Conservation (phyloP, 2,888 invertebrate species). For the Microplitis manilae region DNA sequence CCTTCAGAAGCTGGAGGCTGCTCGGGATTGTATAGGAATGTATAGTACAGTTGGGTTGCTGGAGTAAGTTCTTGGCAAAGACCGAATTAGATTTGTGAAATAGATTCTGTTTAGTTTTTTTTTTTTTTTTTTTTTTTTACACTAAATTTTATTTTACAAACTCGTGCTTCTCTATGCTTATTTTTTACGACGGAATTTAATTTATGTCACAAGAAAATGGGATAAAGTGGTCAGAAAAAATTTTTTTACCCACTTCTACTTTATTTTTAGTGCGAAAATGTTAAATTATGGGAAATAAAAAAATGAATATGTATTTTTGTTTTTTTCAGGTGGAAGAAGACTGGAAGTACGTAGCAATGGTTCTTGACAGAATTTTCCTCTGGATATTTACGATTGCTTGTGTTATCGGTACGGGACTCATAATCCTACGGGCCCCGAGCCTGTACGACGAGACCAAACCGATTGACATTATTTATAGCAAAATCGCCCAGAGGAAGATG, state of each 20-base stretch:
- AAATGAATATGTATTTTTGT: not conserved
- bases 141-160: not conserved
- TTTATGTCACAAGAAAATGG: too few relatives aligned
- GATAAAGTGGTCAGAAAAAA: too few relatives aligned
- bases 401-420: slow-evolving; percentile 89
- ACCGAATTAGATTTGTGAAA: not conserved
- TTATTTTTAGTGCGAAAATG: too few relatives aligned
- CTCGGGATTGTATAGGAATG: not conserved
- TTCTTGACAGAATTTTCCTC: slow-evolving; percentile 95
- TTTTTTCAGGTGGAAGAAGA: slow-evolving; percentile 90
- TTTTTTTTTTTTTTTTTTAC: not conserved
- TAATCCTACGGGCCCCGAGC: slow-evolving; percentile 92
- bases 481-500: slow-evolving; percentile 92
- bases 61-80: not conserved
- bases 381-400: slow-evolving; percentile 96
- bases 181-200: too few relatives aligned
- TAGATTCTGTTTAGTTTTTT: not conserved
- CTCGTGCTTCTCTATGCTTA: too few relatives aligned
- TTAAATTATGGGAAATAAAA: not conserved
- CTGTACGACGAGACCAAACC: slow-evolving; percentile 92
- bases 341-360: slow-evolving; percentile 98
- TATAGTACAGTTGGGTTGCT: not conserved
- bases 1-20: not conserved
- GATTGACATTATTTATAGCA: slow-evolving; percentile 91
- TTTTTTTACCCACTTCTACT: too few relatives aligned